Evolutionary conservation across 2,113 vertebrate genomes (phyloP), one percentile per base, ranked within the genome.

Genomic region (Myiopsitta monachus): DNA sequence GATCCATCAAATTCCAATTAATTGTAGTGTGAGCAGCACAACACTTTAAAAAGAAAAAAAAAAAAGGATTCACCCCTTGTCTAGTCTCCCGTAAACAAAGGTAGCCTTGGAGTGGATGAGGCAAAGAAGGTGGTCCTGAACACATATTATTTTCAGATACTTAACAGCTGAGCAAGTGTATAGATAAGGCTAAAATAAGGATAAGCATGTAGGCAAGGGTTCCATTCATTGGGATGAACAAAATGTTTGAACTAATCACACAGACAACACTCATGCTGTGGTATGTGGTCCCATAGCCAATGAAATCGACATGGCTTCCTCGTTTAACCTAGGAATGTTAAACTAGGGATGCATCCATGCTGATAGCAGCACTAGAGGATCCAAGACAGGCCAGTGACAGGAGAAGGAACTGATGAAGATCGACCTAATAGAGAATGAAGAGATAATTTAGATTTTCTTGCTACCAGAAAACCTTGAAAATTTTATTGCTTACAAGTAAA

Each of bases 121-220:
- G 28, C 28, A 55, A 44, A 15, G 41, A 39, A 9, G 39, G 33
- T 18, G 12, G 6, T 26, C 16, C 15, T 28, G 17, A 54, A 4
- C 18, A 27, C 1, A 3, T 21, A 28, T 23, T 30, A 24, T 41
- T 59, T 66, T 22, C 44, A 74, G 10, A 13, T 46, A n/a, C 6
- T 73, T 87, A 54, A 77, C 16, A 54, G 0, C 0, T 31, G 54
- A 74, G 5, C 6, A 54, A 44, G 10, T 7, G 3, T 24, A 49
- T 8, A 64, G 39, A 8, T 44, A 54, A 77, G 44, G 21, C 68
- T 68, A 44, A 54, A 43, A 31, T 33, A 33, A 59, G 18, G 14
- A 23, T 33, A 63, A 51, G 9, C 3, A 0, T 1, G 0, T 43
- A 70, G 19, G 10, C 39, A 62, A 83, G 64, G 26, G 69, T 80